Evolutionary conservation across 2,797 vertebrate genomes (phyloP).

Genomic region (Pantherophis alleghaniensis): DNA sequence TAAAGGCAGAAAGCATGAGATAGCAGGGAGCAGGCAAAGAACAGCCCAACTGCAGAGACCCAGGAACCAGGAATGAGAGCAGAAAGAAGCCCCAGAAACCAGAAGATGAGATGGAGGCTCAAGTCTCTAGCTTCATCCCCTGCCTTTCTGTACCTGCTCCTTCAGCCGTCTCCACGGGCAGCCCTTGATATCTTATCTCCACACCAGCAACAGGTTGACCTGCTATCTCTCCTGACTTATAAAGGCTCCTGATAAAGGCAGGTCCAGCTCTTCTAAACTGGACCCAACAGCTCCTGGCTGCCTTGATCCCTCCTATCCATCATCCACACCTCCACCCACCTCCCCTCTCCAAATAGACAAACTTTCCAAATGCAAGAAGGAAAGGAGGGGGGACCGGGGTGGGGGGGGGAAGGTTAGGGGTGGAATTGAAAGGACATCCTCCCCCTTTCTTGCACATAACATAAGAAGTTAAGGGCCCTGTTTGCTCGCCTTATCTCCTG

Average conservation of each 20-base stretch:
- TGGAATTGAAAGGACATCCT: slow-evolving; percentile 1
- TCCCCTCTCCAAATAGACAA: slow-evolving; percentile 29
- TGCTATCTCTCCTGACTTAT: slow-evolving; percentile 8
- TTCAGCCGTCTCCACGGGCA: not conserved
- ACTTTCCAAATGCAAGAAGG: slow-evolving; percentile 14
- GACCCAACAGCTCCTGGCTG: not conserved
- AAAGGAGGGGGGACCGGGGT: not conserved
- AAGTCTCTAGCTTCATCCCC: not conserved
- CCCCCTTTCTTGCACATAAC: not conserved
- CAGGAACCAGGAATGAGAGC: not conserved
- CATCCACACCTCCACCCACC: not conserved
- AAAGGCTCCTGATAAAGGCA: slow-evolving; percentile 2
- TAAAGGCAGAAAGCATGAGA: not conserved
- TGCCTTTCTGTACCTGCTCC: not conserved
- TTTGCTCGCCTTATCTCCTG: slow-evolving; percentile 32
- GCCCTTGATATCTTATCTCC: not conserved
- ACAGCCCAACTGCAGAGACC: not conserved
- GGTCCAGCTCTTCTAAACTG: not conserved
- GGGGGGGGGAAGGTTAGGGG: not conserved
- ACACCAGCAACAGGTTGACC: not conserved
- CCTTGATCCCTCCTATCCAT: not conserved
- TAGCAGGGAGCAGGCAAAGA: not conserved
- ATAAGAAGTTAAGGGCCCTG: not conserved
- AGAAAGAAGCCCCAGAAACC: not conserved
- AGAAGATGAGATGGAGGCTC: not conserved